Evolutionary conservation across 2,888 invertebrate genomes (phyloP).

Genomic region (Carabus problematicus): DNA sequence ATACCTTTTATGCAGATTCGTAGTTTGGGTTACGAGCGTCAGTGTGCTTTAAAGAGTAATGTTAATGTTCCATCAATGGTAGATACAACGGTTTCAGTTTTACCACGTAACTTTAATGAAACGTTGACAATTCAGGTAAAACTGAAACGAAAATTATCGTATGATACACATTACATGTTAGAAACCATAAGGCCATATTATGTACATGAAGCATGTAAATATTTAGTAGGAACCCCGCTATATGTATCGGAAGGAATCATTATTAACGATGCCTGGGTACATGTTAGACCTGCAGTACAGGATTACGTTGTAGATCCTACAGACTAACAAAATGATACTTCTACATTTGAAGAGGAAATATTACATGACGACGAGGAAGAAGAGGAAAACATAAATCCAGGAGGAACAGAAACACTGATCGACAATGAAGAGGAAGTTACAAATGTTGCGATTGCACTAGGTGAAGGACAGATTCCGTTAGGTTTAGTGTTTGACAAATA

Average conservation of each 20-base stretch:
- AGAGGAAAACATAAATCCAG: slow-evolving; percentile 42
- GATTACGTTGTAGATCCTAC: slow-evolving; percentile 8
- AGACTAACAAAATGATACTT: not conserved
- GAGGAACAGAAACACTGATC: slow-evolving; percentile 45
- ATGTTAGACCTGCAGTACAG: not conserved
- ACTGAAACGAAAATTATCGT: slow-evolving; percentile 38
- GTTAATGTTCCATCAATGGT: slow-evolving; percentile 46
- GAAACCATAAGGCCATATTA: slow-evolving; percentile 45
- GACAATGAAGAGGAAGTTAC: slow-evolving; percentile 37
- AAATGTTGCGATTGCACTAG: slow-evolving; percentile 44
- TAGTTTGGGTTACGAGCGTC: slow-evolving; percentile 44
- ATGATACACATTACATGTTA: slow-evolving; percentile 32
- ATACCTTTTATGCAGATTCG: slow-evolving; percentile 46
- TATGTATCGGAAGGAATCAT: slow-evolving; percentile 1
- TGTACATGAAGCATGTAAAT: slow-evolving; percentile 43
- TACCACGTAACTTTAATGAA: slow-evolving; percentile 43
- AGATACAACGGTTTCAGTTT: slow-evolving; percentile 41
- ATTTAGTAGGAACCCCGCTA: slow-evolving; percentile 36
- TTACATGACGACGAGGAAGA: not conserved
- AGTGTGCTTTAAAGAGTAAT: slow-evolving; percentile 45
- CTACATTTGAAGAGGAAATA: not conserved
- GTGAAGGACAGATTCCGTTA: slow-evolving; percentile 44
- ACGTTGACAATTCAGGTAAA: slow-evolving; percentile 44
- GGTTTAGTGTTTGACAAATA: slow-evolving; percentile 44
- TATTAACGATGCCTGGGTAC: not conserved